Base-by-base conservation (phyloP, 2,797 vertebrate species). In the Bradypus variegatus region DNA sequence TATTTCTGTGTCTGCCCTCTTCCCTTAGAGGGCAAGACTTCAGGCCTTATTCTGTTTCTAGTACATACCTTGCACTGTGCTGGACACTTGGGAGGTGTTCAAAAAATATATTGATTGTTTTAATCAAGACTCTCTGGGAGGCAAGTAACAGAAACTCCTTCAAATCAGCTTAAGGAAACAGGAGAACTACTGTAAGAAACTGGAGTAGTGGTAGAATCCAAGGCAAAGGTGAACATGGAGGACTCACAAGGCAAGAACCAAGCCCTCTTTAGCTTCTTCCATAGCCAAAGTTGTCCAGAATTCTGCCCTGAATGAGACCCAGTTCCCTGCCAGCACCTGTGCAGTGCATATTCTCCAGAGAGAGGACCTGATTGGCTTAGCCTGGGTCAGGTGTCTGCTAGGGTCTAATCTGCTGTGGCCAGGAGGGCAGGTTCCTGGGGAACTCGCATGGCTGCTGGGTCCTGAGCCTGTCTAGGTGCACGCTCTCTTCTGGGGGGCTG, bases 241-340 rank as follows among this genome's bases (percentile, higher is more conserved):
- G 18, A 73, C 8, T 6, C 33, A 14, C 2, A 29, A 72, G 27
- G 91, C 79, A 27, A 27, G 48, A 78, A 41, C 29, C 36, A 64
- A 72, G 55, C 58, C 36, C 65, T 60, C 0, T 0, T 11, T 3
- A 21, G 70, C 89, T n/a, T 36, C 50, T 36, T 64, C 33, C 13
- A 38, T 29, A 29, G 80, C 65, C 58, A 79, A 81, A 55, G 10
- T 41, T 41, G 48, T 38, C 58, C 10, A 45, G 48, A 62, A 27
- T 27, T 29, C 58, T 38, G 64, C 8, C 70, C 14, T n/a, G 1
- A 11, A 0, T 3, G 19, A 5, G 12, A 48, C 8, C 21, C 55
- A 2, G 36, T 31, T 7, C 31, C 73, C 19, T 5, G 6, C 58
- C 5, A 6, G 76, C 8, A 19, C 15, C 50, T 3, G 0, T 1